These are phyloP conservation scores for Apamea epomidion DNA, from an alignment of 2,888 invertebrate genomes.

Conservation along the genomic window DNA sequence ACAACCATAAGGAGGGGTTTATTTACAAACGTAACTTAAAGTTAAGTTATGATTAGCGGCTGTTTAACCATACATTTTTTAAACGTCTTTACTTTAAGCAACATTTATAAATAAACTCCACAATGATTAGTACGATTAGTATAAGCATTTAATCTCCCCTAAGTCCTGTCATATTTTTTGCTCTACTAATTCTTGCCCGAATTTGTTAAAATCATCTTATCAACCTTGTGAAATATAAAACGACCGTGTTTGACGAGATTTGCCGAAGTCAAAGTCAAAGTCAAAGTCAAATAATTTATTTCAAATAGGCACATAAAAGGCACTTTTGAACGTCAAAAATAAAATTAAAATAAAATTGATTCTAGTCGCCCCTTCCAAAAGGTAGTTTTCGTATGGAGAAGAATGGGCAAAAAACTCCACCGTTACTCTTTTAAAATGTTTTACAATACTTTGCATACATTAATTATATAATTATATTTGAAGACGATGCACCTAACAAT, in stretches of 20 bases:
- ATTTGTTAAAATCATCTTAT: neutral
- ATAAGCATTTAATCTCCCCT: neutral
- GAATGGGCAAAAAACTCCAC: too few species aligned
- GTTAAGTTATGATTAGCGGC: neutral
- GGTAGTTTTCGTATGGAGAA: too few species aligned
- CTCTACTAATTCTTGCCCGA: neutral
- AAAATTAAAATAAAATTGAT: too few species aligned
- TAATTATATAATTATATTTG: too few species aligned
- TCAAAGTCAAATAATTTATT: too few species aligned
- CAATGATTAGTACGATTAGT: neutral
- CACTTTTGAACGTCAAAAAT: too few species aligned
- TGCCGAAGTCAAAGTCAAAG: too few species aligned
- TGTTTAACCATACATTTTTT: neutral
- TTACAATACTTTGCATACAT: too few species aligned
- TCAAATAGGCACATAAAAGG: too few species aligned
- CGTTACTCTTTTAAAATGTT: too few species aligned
- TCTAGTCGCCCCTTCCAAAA: too few species aligned
- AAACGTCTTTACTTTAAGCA: neutral
- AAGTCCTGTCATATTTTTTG: neutral
- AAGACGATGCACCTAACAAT: too few species aligned
- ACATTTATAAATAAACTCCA: neutral
- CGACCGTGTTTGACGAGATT: neutral
- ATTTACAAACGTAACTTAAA: neutral
- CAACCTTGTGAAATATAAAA: neutral
- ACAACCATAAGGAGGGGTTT: neutral